Conservation (phyloP, 2,113 vertebrate species). For the Chiloscyllium plagiosum region DNA sequence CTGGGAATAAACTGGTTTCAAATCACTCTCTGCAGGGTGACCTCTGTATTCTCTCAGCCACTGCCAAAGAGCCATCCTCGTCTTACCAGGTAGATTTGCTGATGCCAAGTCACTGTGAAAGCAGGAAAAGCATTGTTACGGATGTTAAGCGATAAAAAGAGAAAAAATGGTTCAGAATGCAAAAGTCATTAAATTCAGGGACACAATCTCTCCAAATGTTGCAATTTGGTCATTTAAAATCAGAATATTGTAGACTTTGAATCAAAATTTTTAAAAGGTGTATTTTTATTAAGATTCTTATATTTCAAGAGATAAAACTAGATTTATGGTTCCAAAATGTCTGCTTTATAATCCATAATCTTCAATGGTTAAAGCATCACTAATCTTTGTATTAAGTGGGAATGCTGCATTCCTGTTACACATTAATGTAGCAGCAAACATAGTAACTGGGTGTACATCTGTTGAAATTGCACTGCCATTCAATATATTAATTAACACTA, state of each 20-base stretch:
- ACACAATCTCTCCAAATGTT: neutral
- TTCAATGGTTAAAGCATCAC: neutral
- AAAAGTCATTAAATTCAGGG: neutral
- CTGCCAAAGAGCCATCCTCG: slow-evolving; percentile 17
- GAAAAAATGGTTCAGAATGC: neutral
- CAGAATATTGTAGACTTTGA: neutral
- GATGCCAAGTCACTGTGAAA: slow-evolving; percentile 18
- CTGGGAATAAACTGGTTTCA: neutral
- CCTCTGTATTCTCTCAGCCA: slow-evolving; percentile 10
- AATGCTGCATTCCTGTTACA: neutral
- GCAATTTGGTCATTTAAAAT: neutral
- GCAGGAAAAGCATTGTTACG: neutral
- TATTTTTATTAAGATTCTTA: neutral
- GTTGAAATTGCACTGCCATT: neutral
- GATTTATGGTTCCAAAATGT: neutral
- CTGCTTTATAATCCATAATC: neutral
- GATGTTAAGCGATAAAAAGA: neutral
- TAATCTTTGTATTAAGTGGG: neutral
- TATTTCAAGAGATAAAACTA: neutral
- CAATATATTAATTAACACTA: neutral
- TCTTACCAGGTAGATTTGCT: neutral
- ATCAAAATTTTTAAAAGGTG: neutral
- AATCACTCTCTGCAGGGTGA: neutral
- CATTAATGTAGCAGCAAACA: neutral
- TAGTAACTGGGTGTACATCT: neutral